Conservation (phyloP, 2,888 invertebrate species). For the Eilema caniola region DNA sequence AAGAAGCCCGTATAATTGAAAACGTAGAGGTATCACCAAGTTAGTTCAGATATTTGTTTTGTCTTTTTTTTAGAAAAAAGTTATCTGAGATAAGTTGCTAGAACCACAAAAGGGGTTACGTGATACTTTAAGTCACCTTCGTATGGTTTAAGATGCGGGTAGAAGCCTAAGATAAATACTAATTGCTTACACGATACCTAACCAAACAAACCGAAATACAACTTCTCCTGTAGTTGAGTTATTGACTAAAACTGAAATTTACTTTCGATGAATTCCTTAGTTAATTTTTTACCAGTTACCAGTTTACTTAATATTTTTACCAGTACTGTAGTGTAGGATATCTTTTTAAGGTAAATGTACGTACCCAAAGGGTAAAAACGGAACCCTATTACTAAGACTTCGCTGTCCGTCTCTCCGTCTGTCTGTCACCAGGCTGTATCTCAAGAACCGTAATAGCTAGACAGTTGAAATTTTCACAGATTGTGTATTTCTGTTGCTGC, state of each 20-base stretch:
- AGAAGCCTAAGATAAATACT: neutral
- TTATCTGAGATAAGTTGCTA: neutral
- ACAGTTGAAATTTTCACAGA: too few species aligned
- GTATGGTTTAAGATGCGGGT: neutral
- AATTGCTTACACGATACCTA: conserved; percentile 1
- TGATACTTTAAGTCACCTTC: neutral
- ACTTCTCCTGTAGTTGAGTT: neutral
- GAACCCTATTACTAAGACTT: too few species aligned
- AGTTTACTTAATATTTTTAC: neutral
- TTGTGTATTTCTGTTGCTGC: too few species aligned
- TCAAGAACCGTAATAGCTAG: too few species aligned
- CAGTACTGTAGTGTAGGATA: neutral
- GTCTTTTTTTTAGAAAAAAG: neutral
- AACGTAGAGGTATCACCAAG: too few species aligned
- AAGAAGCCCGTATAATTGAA: too few species aligned
- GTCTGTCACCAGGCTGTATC: too few species aligned
- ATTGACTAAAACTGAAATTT: neutral
- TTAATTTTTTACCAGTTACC: too few species aligned
- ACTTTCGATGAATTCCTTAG: neutral
- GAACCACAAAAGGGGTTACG: neutral
- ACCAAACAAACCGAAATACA: neutral
- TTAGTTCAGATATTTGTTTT: too few species aligned
- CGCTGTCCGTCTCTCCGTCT: too few species aligned
- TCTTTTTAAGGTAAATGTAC: neutral
- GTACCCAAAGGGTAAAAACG: too few species aligned